Evolutionary conservation across 2,797 vertebrate genomes (phyloP).

Genomic region (Sorex maritimensis): DNA sequence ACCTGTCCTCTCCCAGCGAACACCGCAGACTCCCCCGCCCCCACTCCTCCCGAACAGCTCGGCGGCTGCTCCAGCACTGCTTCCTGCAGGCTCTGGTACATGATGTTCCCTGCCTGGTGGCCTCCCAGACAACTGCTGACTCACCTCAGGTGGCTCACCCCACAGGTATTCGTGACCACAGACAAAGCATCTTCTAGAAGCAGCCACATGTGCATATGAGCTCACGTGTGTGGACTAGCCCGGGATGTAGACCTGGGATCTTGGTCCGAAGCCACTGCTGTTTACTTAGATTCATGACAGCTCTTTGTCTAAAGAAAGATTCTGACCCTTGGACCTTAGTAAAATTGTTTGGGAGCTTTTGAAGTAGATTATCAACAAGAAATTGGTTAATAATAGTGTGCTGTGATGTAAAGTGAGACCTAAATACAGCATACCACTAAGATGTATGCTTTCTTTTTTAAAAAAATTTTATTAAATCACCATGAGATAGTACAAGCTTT

Average conservation of each 20-base stretch:
- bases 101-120: slow-evolving; percentile 37
- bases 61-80: not conserved
- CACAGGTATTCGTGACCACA: not conserved
- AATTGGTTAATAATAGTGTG: slow-evolving; percentile 4
- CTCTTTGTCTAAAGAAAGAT: slow-evolving; percentile 18
- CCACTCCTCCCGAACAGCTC: not conserved
- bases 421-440: slow-evolving; percentile 18
- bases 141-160: slow-evolving; percentile 16
- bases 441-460: not conserved
- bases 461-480: too few species aligned
- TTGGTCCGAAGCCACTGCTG: not conserved
- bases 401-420: not conserved
- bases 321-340: not conserved
- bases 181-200: not conserved
- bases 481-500: too few species aligned
- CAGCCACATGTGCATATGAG: not conserved
- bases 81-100: slow-evolving; percentile 51
- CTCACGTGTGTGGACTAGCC: not conserved
- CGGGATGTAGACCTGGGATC: not conserved
- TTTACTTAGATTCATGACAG: not conserved
- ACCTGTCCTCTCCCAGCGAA: not conserved
- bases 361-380: slow-evolving; percentile 19
- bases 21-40: not conserved
- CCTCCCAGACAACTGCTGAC: slow-evolving; percentile 54
- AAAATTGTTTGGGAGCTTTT: slow-evolving; percentile 40